These are phyloP conservation scores for Equus przewalskii DNA, from an alignment of 2,113 vertebrate genomes.

Conservation along the genomic window DNA sequence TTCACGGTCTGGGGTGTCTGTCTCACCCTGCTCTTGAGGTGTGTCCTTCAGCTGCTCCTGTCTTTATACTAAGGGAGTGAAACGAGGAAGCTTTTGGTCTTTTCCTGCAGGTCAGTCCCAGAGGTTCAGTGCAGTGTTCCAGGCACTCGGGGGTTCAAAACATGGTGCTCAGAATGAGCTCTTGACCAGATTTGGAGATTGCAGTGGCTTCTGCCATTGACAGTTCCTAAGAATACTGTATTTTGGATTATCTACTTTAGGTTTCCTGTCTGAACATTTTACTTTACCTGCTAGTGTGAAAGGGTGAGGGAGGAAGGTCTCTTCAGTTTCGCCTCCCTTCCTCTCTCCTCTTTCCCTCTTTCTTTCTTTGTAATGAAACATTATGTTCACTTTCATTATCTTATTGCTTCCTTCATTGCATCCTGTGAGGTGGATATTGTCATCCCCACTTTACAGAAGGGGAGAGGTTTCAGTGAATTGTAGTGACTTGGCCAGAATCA, in stretches of 20 bases:
- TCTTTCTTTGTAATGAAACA: not conserved
- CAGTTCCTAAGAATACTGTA: not conserved
- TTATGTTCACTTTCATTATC: not conserved
- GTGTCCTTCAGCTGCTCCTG: not conserved
- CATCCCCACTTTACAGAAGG: not conserved
- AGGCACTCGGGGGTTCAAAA: not conserved
- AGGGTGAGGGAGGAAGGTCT: not conserved
- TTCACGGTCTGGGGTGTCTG: not conserved
- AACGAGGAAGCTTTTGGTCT: not conserved
- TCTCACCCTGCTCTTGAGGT: accelerated
- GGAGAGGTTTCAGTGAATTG: not conserved
- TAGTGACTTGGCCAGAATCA: not conserved
- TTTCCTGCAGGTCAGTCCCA: not conserved
- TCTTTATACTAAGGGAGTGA: not conserved
- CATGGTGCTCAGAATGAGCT: not conserved
- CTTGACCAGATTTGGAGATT: not conserved
- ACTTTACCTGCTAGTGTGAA: not conserved
- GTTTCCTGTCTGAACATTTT: constrained; percentile 16
- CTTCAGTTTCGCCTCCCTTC: not conserved
- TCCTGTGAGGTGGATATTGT: not conserved
- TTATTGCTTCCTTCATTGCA: not conserved
- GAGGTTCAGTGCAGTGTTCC: not conserved
- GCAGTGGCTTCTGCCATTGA: not conserved
- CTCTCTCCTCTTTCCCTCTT: not conserved
- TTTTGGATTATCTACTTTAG: not conserved